Evolutionary conservation across 2,113 vertebrate species (phyloP), one percentile per base, ranked within the genome.

Genomic region (Dromas ardeola): DNA sequence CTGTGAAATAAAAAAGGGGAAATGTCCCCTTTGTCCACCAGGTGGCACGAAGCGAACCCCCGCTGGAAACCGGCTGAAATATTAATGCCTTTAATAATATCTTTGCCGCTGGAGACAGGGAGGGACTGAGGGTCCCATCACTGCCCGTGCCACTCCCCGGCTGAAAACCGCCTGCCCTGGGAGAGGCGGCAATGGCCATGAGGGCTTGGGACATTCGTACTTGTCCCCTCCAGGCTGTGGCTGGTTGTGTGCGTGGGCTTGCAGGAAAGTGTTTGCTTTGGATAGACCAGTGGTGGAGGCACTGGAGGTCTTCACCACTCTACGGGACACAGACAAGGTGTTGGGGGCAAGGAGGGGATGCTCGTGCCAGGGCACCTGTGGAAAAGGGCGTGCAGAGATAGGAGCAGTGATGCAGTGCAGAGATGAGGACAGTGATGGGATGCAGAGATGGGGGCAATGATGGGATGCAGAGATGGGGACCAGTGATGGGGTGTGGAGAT

Each of bases 21-120:
- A 95, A 77, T 93, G 59, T 77, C 9, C 23, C 59, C 21, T 93
- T 83, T 90, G 95, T 95, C 97, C 97, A 94, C 96, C 90, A 97
- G 97, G 84, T 97, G 97, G 97, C 96, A 94, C 11, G 69, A 97
- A 92, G 95, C 50, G 79, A 95, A 94, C 36, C 87, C 14, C 27
- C 1, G 0, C 81, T 93, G 78, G 62, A 82, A 94, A 34, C 1
- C 0, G 1, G 12, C 81, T 69, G 66, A 40, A 43, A 18, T 65
- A 23, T 25, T 20, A 14, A 79, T 18, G 22, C 42, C 19, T 27
- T 3, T 14, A 23, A 34, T 11, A 25, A 23, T 10, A 27, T 4
- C 22, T 47, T 36, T 6, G 12, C 36, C 2, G 5, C 8, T 8
- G 52, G 61, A 76, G 71, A 40, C 8, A 16, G 26, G 0, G 13